A percentile compares a stretch with the other conserved stretches of the same genome.
Conservation (phyloP, 2,113 vertebrate genomes). For the Osmerus eperlanus region DNA sequence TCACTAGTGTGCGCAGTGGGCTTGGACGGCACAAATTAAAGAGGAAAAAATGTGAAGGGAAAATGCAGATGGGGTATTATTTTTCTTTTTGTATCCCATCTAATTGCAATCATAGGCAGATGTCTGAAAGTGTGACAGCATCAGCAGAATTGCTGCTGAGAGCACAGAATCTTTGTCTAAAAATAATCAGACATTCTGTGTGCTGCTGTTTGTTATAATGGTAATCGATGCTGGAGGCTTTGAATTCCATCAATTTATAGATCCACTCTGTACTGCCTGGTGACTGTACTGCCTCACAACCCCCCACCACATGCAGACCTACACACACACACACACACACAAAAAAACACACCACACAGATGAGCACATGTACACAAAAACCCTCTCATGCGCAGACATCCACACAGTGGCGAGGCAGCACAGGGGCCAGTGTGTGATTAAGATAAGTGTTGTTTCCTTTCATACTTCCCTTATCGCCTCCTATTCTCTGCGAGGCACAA, state of each 20-base stretch:
- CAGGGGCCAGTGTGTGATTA: conserved; percentile 75
- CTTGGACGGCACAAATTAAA: conserved; percentile 71
- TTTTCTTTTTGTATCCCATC: conserved; percentile 92
- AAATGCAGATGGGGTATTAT: conserved; percentile 87
- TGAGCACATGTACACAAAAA: conserved; percentile 35
- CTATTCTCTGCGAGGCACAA: conserved; percentile 82
- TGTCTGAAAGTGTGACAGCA: conserved; percentile 98
- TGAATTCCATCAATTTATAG: conserved; percentile 99
- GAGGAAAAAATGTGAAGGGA: conserved; percentile 64
- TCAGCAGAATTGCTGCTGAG: conserved; percentile 99
- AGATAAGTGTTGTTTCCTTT: conserved; percentile 93
- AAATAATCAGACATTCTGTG: conserved; percentile 99
- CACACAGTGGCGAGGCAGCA: conserved; percentile 25
- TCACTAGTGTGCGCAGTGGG: conserved; percentile 63
- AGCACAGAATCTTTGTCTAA: conserved; percentile 99
- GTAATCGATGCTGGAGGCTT: conserved; percentile 99
- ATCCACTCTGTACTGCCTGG: conserved; percentile 97
- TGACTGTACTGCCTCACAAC: conserved; percentile 83
- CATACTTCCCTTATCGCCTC: conserved; percentile 87
- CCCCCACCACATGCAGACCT: conserved; percentile 60
- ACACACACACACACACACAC: conserved; percentile 46
- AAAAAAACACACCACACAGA: conserved; percentile 36
- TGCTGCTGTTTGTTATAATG: conserved; percentile 99
- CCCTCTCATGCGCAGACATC: conserved; percentile 31
- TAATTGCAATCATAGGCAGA: conserved; percentile 99